A percentile compares a stretch with the other conserved stretches of the same genome.
Evolutionary conservation across 2,113 vertebrate species (phyloP).

Genomic region (Pluvialis apricaria): DNA sequence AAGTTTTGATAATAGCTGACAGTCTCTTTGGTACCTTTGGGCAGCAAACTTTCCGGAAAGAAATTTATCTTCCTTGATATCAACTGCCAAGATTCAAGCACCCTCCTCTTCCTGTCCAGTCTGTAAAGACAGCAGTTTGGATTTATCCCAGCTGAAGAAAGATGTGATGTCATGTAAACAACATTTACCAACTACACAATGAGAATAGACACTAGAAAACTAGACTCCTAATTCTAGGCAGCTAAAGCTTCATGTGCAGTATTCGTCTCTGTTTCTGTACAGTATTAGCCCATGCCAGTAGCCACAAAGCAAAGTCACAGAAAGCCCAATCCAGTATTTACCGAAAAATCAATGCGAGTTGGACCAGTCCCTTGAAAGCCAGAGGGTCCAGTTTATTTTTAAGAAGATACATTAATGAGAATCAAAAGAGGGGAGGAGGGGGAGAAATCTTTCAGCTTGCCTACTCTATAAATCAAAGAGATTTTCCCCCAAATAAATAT

Average conservation of each 20-base stretch:
- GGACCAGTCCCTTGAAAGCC: neutral
- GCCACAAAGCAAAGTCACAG: neutral
- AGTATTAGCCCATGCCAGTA: neutral
- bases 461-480: neutral
- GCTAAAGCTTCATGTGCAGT: neutral
- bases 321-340: neutral
- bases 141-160: neutral
- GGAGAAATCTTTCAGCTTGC: neutral
- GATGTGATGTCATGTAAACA: neutral
- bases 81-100: neutral
- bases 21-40: neutral
- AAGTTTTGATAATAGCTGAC: neutral
- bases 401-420: neutral
- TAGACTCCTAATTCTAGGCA: neutral
- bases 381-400: neutral
- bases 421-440: accelerated
- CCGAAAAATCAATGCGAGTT: accelerated
- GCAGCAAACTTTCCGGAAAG: neutral
- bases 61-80: neutral
- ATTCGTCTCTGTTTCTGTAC: neutral
- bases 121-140: neutral
- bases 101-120: neutral
- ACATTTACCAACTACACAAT: neutral
- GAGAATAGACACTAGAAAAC: neutral
- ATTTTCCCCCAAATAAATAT: neutral